Percentiles rank a stretch among this genome's conserved stretches.
Conservation (phyloP, 53 echinoderm and acorn worm genomes). For the Arbacia lixula region DNA sequence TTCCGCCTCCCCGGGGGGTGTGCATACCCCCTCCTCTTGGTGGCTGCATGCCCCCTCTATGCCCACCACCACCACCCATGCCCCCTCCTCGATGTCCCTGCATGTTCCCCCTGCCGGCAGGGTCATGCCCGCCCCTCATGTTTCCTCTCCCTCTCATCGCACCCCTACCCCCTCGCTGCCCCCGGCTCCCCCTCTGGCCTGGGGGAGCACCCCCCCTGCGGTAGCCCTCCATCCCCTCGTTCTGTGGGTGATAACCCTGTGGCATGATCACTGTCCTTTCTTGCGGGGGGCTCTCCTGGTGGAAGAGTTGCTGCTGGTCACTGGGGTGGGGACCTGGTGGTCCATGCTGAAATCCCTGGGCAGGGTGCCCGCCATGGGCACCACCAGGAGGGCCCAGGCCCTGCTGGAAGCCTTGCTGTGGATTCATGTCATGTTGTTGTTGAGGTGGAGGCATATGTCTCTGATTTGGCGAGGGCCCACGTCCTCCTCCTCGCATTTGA, state of each 20-base stretch:
- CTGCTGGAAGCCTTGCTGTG: not conserved
- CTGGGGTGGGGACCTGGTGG: constrained; percentile 16
- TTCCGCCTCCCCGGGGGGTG: not conserved
- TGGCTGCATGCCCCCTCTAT: constrained; percentile 2
- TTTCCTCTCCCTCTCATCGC: not conserved
- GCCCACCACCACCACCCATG: not conserved
- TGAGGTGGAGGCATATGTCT: not conserved
- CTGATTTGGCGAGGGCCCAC: not conserved
- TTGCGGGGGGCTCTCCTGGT: constrained; percentile 5
- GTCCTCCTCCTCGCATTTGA: constrained; percentile 24
- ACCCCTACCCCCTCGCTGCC: not conserved
- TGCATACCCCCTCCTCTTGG: constrained; percentile 23
- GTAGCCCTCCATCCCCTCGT: not conserved
- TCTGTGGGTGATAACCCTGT: not conserved
- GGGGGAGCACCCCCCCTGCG: not conserved
- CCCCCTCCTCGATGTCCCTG: not conserved
- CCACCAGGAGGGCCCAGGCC: not conserved
- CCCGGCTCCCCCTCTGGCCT: not conserved
- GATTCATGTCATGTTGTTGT: not conserved
- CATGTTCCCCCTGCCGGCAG: constrained; percentile 8
- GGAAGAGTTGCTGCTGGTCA: not conserved
- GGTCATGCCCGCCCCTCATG: constrained; percentile 20
- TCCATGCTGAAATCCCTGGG: not conserved
- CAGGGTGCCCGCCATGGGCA: not conserved
- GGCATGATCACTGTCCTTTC: constrained; percentile 31